Evolutionary conservation across 2,797 vertebrate species (phyloP).

Genomic region (Nannoperca obscura): DNA sequence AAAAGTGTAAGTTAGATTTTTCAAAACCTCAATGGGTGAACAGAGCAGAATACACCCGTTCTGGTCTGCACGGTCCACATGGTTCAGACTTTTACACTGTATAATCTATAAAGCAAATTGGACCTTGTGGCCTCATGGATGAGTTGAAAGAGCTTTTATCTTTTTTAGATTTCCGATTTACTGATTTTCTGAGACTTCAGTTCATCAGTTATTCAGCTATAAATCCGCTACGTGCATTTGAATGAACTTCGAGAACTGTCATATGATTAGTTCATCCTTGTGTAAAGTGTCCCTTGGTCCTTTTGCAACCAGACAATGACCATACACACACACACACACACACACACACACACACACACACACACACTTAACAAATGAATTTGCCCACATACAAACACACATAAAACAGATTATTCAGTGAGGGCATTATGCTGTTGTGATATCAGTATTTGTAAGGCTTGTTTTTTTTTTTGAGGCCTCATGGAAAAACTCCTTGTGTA

Average conservation of each 20-base stretch:
- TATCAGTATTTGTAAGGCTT: constrained; percentile 40
- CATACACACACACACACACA: constrained; percentile 7
- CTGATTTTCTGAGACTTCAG: constrained; percentile 19
- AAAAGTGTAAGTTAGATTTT: constrained; percentile 24
- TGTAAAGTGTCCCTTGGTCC: constrained; percentile 38
- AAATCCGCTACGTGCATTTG: constrained; percentile 27
- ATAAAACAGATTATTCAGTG: constrained; percentile 18
- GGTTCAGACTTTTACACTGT: not conserved
- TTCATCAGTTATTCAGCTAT: constrained; percentile 32
- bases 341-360: constrained; percentile 14
- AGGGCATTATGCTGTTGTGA: constrained; percentile 31
- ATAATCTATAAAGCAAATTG: constrained; percentile 2
- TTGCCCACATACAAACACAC: constrained; percentile 7
- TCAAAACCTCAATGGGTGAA: constrained; percentile 1
- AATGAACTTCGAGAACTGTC: constrained; percentile 36
- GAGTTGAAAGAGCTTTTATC: constrained; percentile 8
- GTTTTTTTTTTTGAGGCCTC: constrained; percentile 33
- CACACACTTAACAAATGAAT: constrained; percentile 5
- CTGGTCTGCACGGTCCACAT: not conserved
- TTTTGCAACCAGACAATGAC: not conserved
- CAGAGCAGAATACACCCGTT: not conserved
- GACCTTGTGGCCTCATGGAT: not conserved
- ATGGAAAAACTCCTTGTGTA: constrained; percentile 60
- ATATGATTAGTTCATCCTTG: constrained; percentile 42
- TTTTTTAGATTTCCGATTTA: constrained; percentile 11